Base-by-base conservation (phyloP, 1,140 invertebrate species). In the Vollenhovia emeryi region DNA sequence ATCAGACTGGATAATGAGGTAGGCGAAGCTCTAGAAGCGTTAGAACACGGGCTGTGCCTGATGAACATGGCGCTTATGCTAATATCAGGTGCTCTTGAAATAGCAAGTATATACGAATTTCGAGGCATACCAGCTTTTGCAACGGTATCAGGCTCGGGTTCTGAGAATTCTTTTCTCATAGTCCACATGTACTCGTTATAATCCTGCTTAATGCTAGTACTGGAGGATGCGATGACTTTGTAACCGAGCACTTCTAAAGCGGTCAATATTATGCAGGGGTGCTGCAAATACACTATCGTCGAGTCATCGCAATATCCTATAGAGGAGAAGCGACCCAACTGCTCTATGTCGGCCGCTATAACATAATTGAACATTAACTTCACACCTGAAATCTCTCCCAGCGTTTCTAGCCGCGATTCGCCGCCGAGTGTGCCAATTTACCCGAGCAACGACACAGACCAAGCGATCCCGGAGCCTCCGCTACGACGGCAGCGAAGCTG, bases 151-250 rank as follows among this genome's bases (percentile, higher is more conserved):
- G 95, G 95, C 93, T 98, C 97, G 59, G 97, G 97, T 92, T 98
- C 97, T 71, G 96, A 95, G 94, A 98, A 98, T 89, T 98, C 97
- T 94, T 97, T 97, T 96, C 97, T 97, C 97, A 98, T 97, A 94
- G 98, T 98, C 98, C 98, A 98, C 97, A 98, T 98, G 90, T 98
- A 98, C 91, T 98, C 97, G 96, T 98, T 98, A 92, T 98, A 97
- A 93, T 98, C 97, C 94, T 98, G 97, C 94, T 98, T 98, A 43
- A 98, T 97, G 84, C 97, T 96, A 80, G 97, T 97, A 66, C 97
- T 98, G 85, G 97, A 98, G 40, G 97, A 98, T 84, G 97, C 97
- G 36, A 98, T 97, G 59, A 98, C 97, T 95, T 97, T 97, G 94
- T 98, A 98, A 59, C 97, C 97, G 86, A 98, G 95, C 71, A 98